Base-by-base conservation (phyloP, 2,888 invertebrate genomes). In the Agrochola circellaris region DNA sequence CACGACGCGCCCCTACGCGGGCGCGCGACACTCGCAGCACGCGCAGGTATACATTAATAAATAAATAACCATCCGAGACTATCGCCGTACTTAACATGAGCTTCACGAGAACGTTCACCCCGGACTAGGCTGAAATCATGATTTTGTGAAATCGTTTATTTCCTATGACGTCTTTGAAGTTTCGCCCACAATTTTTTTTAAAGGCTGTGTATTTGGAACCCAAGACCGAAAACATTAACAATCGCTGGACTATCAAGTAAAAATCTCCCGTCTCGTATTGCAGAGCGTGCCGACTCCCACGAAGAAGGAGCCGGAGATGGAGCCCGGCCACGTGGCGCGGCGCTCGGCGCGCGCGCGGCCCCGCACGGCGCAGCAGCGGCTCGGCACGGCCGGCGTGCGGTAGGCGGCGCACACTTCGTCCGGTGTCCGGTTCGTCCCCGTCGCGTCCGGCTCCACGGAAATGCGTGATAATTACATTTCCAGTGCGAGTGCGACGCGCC, bases 1-100 rank as follows among this genome's bases (percentile, higher is more conserved):
- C 90, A 98, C 98, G 76, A 98, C 98, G 0, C 96, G 98, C 88
- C 97, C 98, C 89, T 98, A 98, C 94, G 64, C 82, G 64, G 78
- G 81, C 61, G 78, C 75, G 23, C 61, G 38, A 38, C 38, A 38
- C 38, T 7, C 51, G 48, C 17, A 11, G 11, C 54, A 56, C 54
- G 9, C 20, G 15, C 51, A 51, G 20, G 8, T 34, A 34, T 4
- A 34, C 34, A 34, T 34, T n/a, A n/a, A n/a, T n/a, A n/a, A n/a
- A n/a, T n/a, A n/a, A n/a, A n/a, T n/a, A n/a, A n/a, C n/a, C n/a
- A n/a, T n/a, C n/a, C n/a, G n/a, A n/a, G n/a, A n/a, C n/a, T n/a
- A n/a, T n/a, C n/a, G n/a, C n/a, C n/a, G n/a, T n/a, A n/a, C n/a
- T n/a, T n/a, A n/a, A n/a, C n/a, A n/a, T n/a, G n/a, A n/a, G n/a